Percentiles rank a stretch among this genome's conserved stretches.
phyloP scores from a whole-genome alignment of 2,797 vertebrate genomes.

The Sphaeramia orbicularis region DNA sequence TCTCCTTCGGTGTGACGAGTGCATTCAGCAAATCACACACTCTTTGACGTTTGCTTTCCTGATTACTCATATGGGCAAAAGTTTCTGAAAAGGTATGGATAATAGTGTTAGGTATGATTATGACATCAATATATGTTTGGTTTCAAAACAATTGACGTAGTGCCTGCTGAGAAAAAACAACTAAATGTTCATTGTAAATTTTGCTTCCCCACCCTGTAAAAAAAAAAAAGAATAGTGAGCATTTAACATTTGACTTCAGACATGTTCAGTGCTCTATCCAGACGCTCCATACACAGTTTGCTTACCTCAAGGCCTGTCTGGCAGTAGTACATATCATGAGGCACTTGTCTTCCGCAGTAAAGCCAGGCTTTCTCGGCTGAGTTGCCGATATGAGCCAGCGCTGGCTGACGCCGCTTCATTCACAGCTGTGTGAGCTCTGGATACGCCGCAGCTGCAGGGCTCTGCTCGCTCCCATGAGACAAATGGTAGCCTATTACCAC shows the following conservation, averaged over 20 bases:
- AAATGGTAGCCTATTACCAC: constrained; percentile 69
- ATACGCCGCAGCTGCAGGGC: constrained; percentile 70
- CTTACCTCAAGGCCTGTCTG: constrained; percentile 9
- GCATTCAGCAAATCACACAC: no score
- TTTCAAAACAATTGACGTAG: no score
- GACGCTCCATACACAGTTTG: neutral
- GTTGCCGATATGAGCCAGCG: constrained; percentile 42
- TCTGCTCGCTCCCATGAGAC: constrained; percentile 60
- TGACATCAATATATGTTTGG: no score
- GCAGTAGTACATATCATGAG: neutral
- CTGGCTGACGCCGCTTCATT: constrained; percentile 45
- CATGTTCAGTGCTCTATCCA: neutral
- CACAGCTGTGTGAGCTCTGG: constrained; percentile 72
- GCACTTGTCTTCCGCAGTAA: constrained; percentile 21
- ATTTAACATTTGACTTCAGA: neutral
- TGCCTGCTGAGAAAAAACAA: no score
- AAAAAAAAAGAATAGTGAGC: no score
- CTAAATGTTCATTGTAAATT: no score
- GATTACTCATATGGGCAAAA: no score
- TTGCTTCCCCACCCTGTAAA: no score
- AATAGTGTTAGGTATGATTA: no score
- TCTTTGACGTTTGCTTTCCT: no score
- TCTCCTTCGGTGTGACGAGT: no score
- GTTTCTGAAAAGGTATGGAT: no score
- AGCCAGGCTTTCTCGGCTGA: constrained; percentile 56